phyloP scores from a whole-genome alignment of 2,888 invertebrate genomes.

The Ormyrus thymus region DNA sequence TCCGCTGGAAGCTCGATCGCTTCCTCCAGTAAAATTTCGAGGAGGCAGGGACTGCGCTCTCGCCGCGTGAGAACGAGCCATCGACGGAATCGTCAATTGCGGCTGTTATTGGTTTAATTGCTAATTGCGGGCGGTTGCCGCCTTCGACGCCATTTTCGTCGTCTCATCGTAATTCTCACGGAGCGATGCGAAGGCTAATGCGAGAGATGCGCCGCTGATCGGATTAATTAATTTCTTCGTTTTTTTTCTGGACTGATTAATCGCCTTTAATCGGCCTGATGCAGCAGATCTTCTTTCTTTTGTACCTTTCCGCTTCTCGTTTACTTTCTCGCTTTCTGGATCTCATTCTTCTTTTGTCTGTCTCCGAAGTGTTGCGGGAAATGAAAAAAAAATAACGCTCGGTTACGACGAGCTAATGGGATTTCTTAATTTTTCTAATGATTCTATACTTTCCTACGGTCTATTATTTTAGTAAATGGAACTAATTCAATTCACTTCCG shows the following conservation, averaged over 20 bases:
- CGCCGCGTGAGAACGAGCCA: constrained; percentile 55
- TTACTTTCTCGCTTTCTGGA: background rate
- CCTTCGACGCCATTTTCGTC: constrained; percentile 40
- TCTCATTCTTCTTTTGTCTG: background rate
- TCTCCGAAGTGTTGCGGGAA: background rate
- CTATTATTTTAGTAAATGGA: too few relatives aligned
- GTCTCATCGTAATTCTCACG: constrained; percentile 42
- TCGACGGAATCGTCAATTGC: constrained; percentile 72
- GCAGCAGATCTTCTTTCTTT: constrained; percentile 26
- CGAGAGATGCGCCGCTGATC: constrained; percentile 3
- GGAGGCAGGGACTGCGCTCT: background rate
- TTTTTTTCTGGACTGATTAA: constrained; percentile 25
- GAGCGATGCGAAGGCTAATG: background rate
- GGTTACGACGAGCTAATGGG: background rate
- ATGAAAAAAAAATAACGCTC: background rate
- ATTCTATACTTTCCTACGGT: too few relatives aligned
- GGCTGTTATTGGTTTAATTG: constrained; percentile 72
- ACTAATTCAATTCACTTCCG: too few relatives aligned
- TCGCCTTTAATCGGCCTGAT: constrained; percentile 30
- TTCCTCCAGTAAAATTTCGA: background rate
- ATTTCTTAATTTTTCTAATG: constrained; percentile 5
- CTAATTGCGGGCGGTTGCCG: constrained; percentile 65
- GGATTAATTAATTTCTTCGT: background rate
- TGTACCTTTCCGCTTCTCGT: constrained; percentile 8
- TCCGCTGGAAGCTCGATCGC: background rate